A percentile compares a stretch with the other conserved stretches of the same genome.
phyloP scores from a whole-genome alignment of 2,113 vertebrate species.

The Eubucco bourcierii region DNA sequence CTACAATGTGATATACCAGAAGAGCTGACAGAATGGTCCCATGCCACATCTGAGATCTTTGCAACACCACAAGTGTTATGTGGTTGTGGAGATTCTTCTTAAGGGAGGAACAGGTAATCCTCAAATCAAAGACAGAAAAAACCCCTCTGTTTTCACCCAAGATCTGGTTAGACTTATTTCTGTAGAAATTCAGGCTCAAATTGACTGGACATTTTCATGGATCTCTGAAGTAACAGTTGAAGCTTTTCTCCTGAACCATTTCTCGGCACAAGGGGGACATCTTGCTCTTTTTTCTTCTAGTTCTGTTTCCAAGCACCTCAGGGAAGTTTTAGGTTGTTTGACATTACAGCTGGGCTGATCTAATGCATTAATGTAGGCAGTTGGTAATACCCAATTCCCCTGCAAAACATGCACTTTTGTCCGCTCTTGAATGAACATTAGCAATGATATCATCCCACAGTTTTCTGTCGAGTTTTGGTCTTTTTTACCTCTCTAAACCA shows the following conservation, averaged over 20 bases:
- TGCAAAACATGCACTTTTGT: neutral
- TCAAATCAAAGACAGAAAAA: neutral
- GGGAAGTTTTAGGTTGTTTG: neutral
- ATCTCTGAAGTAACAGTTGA: neutral
- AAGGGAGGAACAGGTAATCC: neutral
- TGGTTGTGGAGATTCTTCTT: neutral
- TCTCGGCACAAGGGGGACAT: conserved; percentile 56
- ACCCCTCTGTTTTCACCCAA: neutral
- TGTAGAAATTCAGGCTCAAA: neutral
- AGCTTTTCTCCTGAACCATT: neutral
- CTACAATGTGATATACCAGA: neutral
- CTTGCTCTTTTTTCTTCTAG: conserved; percentile 26
- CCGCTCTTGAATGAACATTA: neutral
- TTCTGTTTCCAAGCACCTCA: neutral
- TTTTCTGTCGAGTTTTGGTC: neutral
- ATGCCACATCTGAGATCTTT: fast-evolving
- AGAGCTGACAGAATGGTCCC: neutral
- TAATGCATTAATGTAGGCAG: neutral
- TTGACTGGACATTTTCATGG: neutral
- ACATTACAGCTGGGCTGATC: neutral
- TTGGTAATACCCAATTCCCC: neutral
- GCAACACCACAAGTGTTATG: neutral
- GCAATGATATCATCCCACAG: neutral
- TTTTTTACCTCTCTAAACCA: neutral
- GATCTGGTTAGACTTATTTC: neutral